Evolutionary conservation across 2,797 vertebrate species (phyloP), one percentile per base, ranked within the genome.

Genomic region (Semaprochilodus insignis): DNA sequence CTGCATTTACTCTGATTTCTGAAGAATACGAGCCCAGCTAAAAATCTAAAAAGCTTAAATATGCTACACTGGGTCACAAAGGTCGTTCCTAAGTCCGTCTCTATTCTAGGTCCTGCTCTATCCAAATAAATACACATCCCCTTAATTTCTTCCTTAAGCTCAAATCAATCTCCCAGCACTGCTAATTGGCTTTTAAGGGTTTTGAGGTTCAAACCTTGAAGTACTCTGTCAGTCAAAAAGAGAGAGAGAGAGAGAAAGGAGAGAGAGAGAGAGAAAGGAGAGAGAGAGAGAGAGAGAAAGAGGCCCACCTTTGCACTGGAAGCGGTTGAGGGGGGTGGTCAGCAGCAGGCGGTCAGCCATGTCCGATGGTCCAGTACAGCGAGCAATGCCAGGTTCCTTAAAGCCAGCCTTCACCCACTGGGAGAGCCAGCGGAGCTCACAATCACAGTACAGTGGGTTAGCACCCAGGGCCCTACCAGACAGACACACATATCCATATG

Each of bases 401-500:
- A 97, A 99, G 0, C 97, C 98, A 0, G 97, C 97, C 90, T 99
- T 99, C 69, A 99, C 97, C 98, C 98, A 99, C 92, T 99, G 97
- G 0, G 98, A 99, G 34, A 99, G 95, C 98, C 98, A 99, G 73
- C 96, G 97, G 85, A 99, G 94, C 86, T 94, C 95, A 89, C 98
- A 99, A 87, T 99, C 98, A 48, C 98, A 99, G 89, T 98, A 96
- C 75, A 99, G 91, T 0, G 98, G 98, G 91, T 99, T 99, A 85
- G 98, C 98, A 34, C 98, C 98, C 0, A 99, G 95, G 0, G 98
- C 98, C 87, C 98, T 99, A 11, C 21, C n/a, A 0, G 44, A 67
- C 71, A 81, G 40, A 67, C 71, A 81, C 59, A 75, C 63, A 82
- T 44, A 77, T 27, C 40, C 59, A 63, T 16, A 52, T 57, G 10